Base-by-base conservation (phyloP, 2,113 vertebrate species). In the Bolborhynchus lineola region DNA sequence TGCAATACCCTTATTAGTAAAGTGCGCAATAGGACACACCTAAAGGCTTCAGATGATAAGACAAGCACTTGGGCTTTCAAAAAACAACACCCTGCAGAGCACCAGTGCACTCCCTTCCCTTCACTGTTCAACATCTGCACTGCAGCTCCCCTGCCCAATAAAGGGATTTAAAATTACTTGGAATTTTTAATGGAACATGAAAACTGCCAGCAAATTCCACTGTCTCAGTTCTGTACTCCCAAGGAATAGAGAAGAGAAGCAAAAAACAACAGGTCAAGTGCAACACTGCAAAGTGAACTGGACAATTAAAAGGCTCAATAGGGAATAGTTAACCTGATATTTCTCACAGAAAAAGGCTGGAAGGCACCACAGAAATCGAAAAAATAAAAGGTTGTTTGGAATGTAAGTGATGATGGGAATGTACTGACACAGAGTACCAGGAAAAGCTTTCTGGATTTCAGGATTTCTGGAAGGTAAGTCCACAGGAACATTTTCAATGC, bases 41-140 rank as follows among this genome's bases (percentile, higher is more conserved):
- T 39, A 46, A 76, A 70, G n/a, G 74, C 33, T 80, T 78, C 77
- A 81, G 93, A 28, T 2, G 2, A 31, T 21, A 47, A 90, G 29
- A 90, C 44, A 5, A 41, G 60, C 82, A 57, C 44, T 74, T 44
- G 39, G 50, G 69, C 80, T 65, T 41, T 57, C 68, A 60, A 65
- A 59, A 84, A 81, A 86, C 11, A 83, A 50, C 41, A 25, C 31
- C 33, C 75, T 35, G 69, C 52, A 76, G 67, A 18, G 59, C 26
- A 18, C 3, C 4, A 46, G 37, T 1, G 6, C 6, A 1, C 11
- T 62, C 44, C 50, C 55, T 59, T 28, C 1, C 1, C 26, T 68
- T 57, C 13, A 0, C 46, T 39, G 31, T 18, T 90, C 79, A 68
- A 23, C 47, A n/a, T 31, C 64, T 41, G 55, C 42, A 28, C 57